A percentile compares a stretch with the other conserved stretches of the same genome.
phyloP scores from a whole-genome alignment of 1,140 invertebrate genomes.

The Pseudomyrmex sp. region DNA sequence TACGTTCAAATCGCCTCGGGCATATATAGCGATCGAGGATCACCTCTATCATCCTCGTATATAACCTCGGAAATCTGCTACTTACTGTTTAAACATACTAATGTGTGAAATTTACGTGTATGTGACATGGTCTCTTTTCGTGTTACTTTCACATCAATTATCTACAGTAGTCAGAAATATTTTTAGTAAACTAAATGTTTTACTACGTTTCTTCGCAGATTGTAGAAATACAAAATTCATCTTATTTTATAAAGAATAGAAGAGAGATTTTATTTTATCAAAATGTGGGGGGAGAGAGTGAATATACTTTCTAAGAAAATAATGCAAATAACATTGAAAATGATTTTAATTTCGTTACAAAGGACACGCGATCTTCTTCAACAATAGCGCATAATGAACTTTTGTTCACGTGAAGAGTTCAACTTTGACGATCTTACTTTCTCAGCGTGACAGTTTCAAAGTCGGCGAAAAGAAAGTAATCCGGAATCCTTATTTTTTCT shows the following conservation, averaged over 20 bases:
- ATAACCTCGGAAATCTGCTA: slow-evolving; percentile 5
- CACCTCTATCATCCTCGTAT: not conserved
- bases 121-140: not conserved
- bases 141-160: slow-evolving; percentile 14
- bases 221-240: not conserved
- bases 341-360: not conserved
- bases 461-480: slow-evolving; percentile 57
- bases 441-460: slow-evolving; percentile 46
- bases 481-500: slow-evolving; percentile 54
- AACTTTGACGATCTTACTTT: slow-evolving; percentile 45
- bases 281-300: not conserved
- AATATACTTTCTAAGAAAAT: not conserved
- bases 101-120: not conserved
- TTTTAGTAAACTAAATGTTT: not conserved
- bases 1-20: not conserved
- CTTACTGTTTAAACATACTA: slow-evolving; percentile 2
- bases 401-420: slow-evolving; percentile 5
- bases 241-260: not conserved
- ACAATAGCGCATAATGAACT: slow-evolving; percentile 34
- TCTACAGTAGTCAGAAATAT: not conserved
- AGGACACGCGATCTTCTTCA: not conserved
- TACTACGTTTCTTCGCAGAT: no score
- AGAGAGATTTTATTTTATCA: not conserved
- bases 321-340: not conserved
- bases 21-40: slow-evolving; percentile 4